Evolutionary conservation across 2,797 vertebrate species (phyloP).

Genomic region (Anomalospiza imberbis): DNA sequence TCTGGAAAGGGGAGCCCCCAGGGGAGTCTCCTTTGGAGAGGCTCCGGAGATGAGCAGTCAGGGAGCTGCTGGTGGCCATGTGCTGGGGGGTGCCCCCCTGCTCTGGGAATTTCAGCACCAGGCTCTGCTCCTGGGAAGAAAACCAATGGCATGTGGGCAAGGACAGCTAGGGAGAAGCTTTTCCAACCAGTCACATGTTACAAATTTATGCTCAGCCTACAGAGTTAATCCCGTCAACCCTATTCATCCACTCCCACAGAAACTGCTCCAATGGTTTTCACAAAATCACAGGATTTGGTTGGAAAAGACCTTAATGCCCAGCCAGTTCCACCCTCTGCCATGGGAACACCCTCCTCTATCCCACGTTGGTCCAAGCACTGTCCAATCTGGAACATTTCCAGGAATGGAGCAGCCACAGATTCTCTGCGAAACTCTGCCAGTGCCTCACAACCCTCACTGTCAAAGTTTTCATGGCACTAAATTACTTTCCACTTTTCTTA

Average conservation of each 20-base stretch:
- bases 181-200: not conserved
- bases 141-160: not conserved
- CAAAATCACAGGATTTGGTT: not conserved
- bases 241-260: not conserved
- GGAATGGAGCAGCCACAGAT: not conserved
- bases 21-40: conserved; percentile 89
- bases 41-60: conserved; percentile 87
- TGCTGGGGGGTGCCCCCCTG: conserved; percentile 79
- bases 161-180: not conserved
- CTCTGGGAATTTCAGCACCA: conserved; percentile 85
- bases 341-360: too few species aligned
- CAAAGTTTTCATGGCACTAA: not conserved
- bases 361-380: not conserved
- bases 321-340: not conserved
- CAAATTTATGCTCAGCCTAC: not conserved
- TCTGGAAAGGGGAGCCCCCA: conserved; percentile 87
- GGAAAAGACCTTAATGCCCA: not conserved
- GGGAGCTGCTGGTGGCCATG: conserved; percentile 77
- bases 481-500: not conserved
- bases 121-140: conserved; percentile 83
- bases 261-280: not conserved
- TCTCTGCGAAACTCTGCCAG: not conserved
- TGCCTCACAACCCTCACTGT: not conserved
- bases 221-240: not conserved
- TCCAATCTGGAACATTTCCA: not conserved